Percentiles rank a stretch among this genome's conserved stretches.
Evolutionary conservation across 2,888 invertebrate species (phyloP).

Genomic region (Elegia similella): DNA sequence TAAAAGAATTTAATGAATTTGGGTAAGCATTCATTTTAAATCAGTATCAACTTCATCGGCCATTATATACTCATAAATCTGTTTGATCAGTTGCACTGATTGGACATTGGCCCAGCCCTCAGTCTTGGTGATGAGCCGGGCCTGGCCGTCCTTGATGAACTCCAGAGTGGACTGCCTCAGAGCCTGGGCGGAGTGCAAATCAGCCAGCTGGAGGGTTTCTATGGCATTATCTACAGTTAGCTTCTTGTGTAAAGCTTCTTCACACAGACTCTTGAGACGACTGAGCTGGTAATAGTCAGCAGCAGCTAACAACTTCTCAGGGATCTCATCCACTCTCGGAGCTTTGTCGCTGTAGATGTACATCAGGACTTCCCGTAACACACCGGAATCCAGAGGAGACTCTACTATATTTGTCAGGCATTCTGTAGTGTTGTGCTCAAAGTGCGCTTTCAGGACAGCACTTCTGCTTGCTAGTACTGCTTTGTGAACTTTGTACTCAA

Average conservation of each 20-base stretch:
- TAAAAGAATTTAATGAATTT: not conserved
- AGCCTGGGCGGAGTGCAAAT: slow-evolving; percentile 63
- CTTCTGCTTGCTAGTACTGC: slow-evolving; percentile 69
- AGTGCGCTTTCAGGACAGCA: slow-evolving; percentile 68
- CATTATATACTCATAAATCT: slow-evolving; percentile 70
- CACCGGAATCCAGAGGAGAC: slow-evolving; percentile 64
- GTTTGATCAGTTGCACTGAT: slow-evolving; percentile 66
- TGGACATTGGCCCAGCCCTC: slow-evolving; percentile 67
- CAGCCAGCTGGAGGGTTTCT: slow-evolving; percentile 67
- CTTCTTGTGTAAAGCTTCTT: slow-evolving; percentile 68
- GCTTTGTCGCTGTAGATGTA: slow-evolving; percentile 73
- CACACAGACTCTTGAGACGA: slow-evolving; percentile 65
- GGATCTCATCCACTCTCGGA: slow-evolving; percentile 66
- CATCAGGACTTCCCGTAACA: slow-evolving; percentile 61
- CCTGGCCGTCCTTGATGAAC: slow-evolving; percentile 73
- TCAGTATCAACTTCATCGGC: slow-evolving; percentile 62
- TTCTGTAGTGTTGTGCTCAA: slow-evolving; percentile 71
- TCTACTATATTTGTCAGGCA: slow-evolving; percentile 63
- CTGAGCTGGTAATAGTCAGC: slow-evolving; percentile 71
- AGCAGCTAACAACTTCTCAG: slow-evolving; percentile 67
- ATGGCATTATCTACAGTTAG: slow-evolving; percentile 72
- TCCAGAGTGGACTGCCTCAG: slow-evolving; percentile 63
- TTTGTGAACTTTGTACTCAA: slow-evolving; percentile 69
- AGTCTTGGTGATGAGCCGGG: slow-evolving; percentile 65
- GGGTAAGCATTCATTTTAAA: slow-evolving; percentile 36